Percentiles rank a stretch among this genome's conserved stretches.
Evolutionary conservation across 1,140 invertebrate genomes (phyloP).

Genomic region (Drosophila bocqueti): DNA sequence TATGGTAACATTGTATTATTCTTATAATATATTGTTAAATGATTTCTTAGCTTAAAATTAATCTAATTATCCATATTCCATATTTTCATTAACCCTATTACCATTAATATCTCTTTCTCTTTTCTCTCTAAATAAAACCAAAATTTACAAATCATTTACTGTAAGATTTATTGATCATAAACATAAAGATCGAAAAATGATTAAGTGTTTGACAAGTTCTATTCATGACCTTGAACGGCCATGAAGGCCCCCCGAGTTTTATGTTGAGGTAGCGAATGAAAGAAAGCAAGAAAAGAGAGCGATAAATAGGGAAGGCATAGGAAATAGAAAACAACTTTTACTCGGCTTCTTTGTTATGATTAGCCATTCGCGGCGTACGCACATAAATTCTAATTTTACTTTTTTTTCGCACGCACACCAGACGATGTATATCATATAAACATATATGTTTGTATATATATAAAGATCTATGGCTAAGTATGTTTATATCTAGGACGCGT

Average conservation of each 20-base stretch:
- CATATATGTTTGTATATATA: background rate
- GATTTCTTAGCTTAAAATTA: background rate
- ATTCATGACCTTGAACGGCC: conserved; percentile 33
- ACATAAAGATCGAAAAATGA: conserved; percentile 34
- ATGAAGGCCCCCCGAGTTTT: conserved; percentile 23
- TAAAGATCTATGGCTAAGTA: conserved; percentile 21
- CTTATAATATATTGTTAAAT: background rate
- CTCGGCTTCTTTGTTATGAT: conserved; percentile 75
- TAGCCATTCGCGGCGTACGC: conserved; percentile 77
- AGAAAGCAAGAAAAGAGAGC: conserved; percentile 29
- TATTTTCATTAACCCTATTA: background rate
- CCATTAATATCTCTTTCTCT: background rate
- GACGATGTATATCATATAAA: background rate
- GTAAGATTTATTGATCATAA: conserved; percentile 10
- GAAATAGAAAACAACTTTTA: conserved; percentile 56
- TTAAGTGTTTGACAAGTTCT: conserved; percentile 30
- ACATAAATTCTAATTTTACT: conserved; percentile 82
- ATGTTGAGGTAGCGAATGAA: conserved; percentile 51
- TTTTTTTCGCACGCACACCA: conserved; percentile 67
- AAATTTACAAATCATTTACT: background rate
- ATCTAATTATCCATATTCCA: no score
- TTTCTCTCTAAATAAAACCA: background rate
- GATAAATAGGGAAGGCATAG: conserved; percentile 25
- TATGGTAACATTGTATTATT: background rate
- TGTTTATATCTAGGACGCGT: conserved; percentile 43